Base-by-base conservation (phyloP, 2,113 vertebrate genomes). In the Erpornis zantholeuca region DNA sequence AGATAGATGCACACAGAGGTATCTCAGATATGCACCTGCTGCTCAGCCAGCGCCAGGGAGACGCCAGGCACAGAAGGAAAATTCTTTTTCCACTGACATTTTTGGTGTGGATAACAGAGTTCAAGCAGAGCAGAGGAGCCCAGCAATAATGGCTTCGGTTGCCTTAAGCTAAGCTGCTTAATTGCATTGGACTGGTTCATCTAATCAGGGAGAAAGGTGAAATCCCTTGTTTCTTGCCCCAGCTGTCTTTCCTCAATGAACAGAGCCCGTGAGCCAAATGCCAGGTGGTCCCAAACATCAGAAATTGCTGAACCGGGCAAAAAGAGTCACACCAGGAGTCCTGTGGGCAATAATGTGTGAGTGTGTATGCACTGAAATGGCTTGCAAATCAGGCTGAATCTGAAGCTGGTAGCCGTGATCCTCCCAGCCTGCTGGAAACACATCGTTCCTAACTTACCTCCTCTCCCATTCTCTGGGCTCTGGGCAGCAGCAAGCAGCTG, bases 11-110 rank as follows among this genome's bases (percentile, higher is more conserved):
- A 59, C 60, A 52, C 16, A 36, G 52, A 95, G 27, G 71, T 85
- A 96, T 97, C 91, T 88, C 83, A 96, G 96, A 96, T 81, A 96
- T 94, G 89, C 91, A 96, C 93, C 91, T 97, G 93, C 87, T 22
- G 25, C 75, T 82, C 93, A 86, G 50, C 29, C 91, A 90, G 94
- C 93, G 94, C 82, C 95, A 91, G 20, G 42, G 54, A 95, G 95
- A 90, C 84, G 93, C 96, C 94, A 0, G 27, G 29, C 66, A 87
- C n/a, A 70, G 42, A 68, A 80, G 78, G 35, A 89, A 71, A 92
- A 59, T 10, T 93, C 95, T 94, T 92, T 78, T 90, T 63, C 81
- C 40, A 76, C 66, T 85, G 79, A 85, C 70, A 80, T 96, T 96
- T 96, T 88, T 88, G 75, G 66, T 15, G 0, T 66, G 89, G 85